A percentile compares a stretch with the other conserved stretches of the same genome.
Evolutionary conservation across 2,888 invertebrate species (phyloP).

Genomic region (Eupithecia abbreviata): DNA sequence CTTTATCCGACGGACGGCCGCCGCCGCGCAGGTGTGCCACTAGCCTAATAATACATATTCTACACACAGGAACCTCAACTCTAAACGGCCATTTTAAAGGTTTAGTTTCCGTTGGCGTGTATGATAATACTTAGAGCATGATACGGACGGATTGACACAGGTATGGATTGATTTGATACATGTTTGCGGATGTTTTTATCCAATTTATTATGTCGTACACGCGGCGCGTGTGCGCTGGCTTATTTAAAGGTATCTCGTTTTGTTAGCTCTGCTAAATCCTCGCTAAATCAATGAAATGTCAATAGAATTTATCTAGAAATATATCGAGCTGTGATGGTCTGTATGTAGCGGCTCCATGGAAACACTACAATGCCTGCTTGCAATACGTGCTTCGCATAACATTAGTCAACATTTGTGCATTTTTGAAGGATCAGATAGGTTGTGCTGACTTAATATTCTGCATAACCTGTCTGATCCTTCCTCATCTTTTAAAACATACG

Average conservation of each 20-base stretch:
- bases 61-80: conserved; percentile 27
- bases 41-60: conserved; percentile 39
- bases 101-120: conserved; percentile 29
- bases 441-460: no score
- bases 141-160: conserved; percentile 62
- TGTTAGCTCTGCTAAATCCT: background rate
- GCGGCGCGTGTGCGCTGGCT: conserved; percentile 4
- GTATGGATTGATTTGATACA: conserved; percentile 45
- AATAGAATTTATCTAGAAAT: background rate
- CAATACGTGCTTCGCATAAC: no score
- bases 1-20: conserved; percentile 60
- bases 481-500: no score
- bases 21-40: conserved; percentile 60
- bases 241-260: conserved; percentile 1
- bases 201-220: conserved; percentile 38
- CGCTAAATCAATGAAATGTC: background rate
- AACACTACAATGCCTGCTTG: background rate
- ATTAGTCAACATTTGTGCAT: no score
- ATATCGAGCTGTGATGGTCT: background rate
- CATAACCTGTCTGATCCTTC: no score
- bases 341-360: background rate
- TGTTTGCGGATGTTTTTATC: conserved; percentile 42
- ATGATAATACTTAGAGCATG: conserved; percentile 48
- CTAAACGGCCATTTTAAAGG: conserved; percentile 31
- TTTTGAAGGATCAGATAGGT: no score